Evolutionary conservation across 1,140 invertebrate genomes (phyloP), one percentile per base, ranked within the genome.

Genomic region (Pseudomyrmex flavicornis): DNA sequence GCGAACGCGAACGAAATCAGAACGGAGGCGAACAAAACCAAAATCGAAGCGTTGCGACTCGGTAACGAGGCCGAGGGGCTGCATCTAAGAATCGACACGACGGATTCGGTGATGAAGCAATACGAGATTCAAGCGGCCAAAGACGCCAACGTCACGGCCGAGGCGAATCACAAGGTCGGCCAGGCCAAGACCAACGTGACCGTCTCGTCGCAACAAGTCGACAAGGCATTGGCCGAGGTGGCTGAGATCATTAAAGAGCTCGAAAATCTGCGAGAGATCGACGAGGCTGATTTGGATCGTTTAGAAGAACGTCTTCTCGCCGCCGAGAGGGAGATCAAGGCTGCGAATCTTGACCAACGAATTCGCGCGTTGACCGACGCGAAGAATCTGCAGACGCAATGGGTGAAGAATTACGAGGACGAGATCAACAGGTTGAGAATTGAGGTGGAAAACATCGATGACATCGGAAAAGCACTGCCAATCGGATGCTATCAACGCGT

Each of bases 381-480:
- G 48, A 97, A 97, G 86, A 97, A 96, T 88, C 95, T 96, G 35
- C 97, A 98, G 93, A 96, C 95, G 52, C 96, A 96, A 85, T 96
- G 97, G 95, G 97, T 99, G 58, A 96, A 97, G 80, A 96, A 97
- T 90, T 98, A 98, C 88, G 96, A 97, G 92, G 96, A 96, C 9
- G 97, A 99, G 91, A 95, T 98, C 26, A 95, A 94, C 15, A 94
- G 96, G 83, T 94, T 99, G 9, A 93, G 95, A 76, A 94, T 93
- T 8, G 98, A 99, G 92, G 98, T 99, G 1, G 95, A 96, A 2
- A 99, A 99, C 93, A 97, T 99, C 61, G 96, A 97, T 88, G 96
- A 97, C 35, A 99, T 99, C 85, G 95, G 96, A 17, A 95, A 97
- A 80, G 96, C 97, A 52, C 95, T 99, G 68, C 98, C 98, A 0